Conservation (phyloP, 2,888 invertebrate species). For the Limnephilus rhombicus region DNA sequence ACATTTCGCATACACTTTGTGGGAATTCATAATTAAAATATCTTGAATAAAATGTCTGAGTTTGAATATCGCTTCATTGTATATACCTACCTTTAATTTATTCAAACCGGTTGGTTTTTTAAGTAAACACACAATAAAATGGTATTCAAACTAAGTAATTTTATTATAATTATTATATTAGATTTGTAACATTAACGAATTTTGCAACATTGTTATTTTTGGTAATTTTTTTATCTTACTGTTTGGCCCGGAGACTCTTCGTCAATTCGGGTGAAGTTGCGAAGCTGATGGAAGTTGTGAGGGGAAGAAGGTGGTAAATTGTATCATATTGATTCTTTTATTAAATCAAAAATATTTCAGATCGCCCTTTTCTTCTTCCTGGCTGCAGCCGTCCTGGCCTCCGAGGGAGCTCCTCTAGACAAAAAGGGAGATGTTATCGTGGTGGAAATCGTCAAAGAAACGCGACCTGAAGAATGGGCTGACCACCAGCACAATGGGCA, state of each 20-base stretch:
- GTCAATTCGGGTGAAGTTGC: too few relatives aligned
- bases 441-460: conserved; percentile 6
- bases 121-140: too few relatives aligned
- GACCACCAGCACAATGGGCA: not conserved
- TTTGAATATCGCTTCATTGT: too few relatives aligned
- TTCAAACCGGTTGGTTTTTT: too few relatives aligned
- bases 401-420: not conserved
- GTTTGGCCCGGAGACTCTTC: not conserved
- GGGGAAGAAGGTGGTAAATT: not conserved
- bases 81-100: too few relatives aligned
- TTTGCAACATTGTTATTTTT: not conserved
- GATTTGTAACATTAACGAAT: too few relatives aligned
- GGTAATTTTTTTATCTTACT: not conserved
- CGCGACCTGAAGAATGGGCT: not conserved
- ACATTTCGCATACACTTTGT: too few relatives aligned
- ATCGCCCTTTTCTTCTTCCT: conserved; percentile 2
- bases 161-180: too few relatives aligned
- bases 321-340: not conserved
- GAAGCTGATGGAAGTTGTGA: not conserved
- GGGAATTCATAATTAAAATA: too few relatives aligned
- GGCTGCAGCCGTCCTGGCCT: not conserved
- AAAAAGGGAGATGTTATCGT: not conserved
- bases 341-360: conserved; percentile 2
- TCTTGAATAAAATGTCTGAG: too few relatives aligned
- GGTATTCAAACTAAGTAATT: too few relatives aligned